phyloP scores from a whole-genome alignment of 2,888 invertebrate genomes.

The Lysandra coridon region DNA sequence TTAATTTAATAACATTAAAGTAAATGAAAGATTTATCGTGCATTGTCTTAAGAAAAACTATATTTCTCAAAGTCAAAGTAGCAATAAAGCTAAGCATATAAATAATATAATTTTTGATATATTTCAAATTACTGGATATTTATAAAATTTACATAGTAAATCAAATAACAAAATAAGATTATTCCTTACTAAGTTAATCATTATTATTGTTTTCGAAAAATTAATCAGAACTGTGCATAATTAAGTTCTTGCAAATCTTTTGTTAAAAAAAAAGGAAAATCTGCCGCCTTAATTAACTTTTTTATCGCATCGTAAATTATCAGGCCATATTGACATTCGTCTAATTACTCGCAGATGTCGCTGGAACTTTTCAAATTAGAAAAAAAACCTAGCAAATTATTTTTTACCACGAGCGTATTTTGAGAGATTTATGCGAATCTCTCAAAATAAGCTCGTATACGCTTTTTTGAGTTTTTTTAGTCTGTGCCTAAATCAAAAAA shows the following conservation, averaged over 20 bases:
- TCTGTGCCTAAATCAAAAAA: not conserved
- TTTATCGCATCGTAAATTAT: conserved; percentile 51
- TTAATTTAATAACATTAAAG: not conserved
- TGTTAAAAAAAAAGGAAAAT: not conserved
- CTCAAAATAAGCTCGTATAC: too few relatives aligned
- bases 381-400: conserved; percentile 8
- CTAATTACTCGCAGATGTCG: conserved; percentile 56
- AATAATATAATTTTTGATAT: not conserved
- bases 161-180: not conserved
- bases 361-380: conserved; percentile 43
- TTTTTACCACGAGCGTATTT: not conserved
- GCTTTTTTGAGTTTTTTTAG: not conserved
- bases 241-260: not conserved
- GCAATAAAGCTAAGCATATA: not conserved
- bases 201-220: not conserved
- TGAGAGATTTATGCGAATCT: not conserved
- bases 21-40: not conserved
- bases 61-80: not conserved
- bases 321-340: conserved; percentile 51
- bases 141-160: not conserved
- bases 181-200: not conserved
- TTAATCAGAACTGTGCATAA: not conserved
- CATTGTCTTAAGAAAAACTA: conserved; percentile 3
- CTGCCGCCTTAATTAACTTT: conserved; percentile 11
- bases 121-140: not conserved